Conservation (phyloP, 2,113 vertebrate genomes). For the Cariama cristata region DNA sequence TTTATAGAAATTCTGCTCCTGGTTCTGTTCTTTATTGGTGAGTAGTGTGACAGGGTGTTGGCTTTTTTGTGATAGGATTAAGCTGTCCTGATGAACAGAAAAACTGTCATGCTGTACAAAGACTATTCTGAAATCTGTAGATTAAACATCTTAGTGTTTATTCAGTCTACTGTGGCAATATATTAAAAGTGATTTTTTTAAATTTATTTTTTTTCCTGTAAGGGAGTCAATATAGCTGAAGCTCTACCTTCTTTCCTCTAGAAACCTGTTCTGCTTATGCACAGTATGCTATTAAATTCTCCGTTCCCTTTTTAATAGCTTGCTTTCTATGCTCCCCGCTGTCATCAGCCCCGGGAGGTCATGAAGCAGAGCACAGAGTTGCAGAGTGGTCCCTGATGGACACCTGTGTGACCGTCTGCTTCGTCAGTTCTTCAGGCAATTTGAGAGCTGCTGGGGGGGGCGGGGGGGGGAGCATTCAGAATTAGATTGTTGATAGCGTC, state of each 20-base stretch:
- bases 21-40: neutral
- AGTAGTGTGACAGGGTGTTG: neutral
- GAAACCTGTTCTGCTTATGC: slow-evolving; percentile 24
- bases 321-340: slow-evolving; percentile 7
- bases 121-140: neutral
- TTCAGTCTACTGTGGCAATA: neutral
- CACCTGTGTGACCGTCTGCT: slow-evolving; percentile 73
- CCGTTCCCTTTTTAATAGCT: slow-evolving; percentile 28
- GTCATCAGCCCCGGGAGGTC: slow-evolving; percentile 65
- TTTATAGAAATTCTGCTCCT: neutral
- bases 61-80: neutral
- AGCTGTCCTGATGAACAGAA: neutral
- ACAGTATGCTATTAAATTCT: slow-evolving; percentile 6
- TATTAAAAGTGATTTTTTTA: neutral
- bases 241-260: neutral
- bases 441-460: slow-evolving; percentile 67
- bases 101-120: neutral
- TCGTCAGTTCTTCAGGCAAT: slow-evolving; percentile 71
- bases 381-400: slow-evolving; percentile 71
- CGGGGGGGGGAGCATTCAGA: slow-evolving; percentile 35
- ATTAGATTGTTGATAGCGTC: slow-evolving; percentile 80
- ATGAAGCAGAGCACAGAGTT: slow-evolving; percentile 29
- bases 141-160: neutral
- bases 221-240: neutral
- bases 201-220: no score